phyloP scores from a whole-genome alignment of 2,797 vertebrate genomes.

The Acomys russatus region DNA sequence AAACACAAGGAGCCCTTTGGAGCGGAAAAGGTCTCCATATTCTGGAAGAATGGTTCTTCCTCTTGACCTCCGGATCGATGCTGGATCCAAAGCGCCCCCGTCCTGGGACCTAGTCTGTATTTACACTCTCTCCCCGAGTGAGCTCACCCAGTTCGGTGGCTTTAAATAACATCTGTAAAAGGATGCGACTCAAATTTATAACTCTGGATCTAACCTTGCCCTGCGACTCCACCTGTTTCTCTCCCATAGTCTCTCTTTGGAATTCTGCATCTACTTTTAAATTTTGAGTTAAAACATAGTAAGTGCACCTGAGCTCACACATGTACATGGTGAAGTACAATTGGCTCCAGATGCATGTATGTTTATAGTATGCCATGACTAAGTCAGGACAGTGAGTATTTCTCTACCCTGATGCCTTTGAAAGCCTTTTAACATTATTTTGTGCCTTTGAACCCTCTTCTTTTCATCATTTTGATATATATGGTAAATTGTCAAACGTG shows the following conservation, averaged over 20 bases:
- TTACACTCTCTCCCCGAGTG: slow-evolving; percentile 75
- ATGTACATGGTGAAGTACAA: background rate
- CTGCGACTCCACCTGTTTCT: slow-evolving; percentile 77
- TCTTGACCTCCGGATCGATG: slow-evolving; percentile 71
- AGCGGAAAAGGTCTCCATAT: slow-evolving; percentile 74
- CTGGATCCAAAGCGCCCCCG: slow-evolving; percentile 47
- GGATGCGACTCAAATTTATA: slow-evolving; percentile 79
- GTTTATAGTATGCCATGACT: background rate
- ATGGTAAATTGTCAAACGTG: background rate
- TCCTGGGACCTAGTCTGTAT: slow-evolving; percentile 77
- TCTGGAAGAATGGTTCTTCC: slow-evolving; percentile 33
- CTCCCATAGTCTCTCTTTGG: background rate
- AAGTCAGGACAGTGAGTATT: background rate
- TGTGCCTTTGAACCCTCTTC: background rate
- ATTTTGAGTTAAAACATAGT: background rate
- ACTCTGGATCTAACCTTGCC: slow-evolving; percentile 61
- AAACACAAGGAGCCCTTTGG: slow-evolving; percentile 69
- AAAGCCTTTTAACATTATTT: background rate
- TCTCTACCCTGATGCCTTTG: background rate
- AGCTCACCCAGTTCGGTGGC: slow-evolving; percentile 76
- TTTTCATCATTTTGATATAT: background rate
- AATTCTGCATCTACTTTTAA: background rate
- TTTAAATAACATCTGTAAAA: slow-evolving; percentile 81
- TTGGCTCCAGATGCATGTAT: background rate
- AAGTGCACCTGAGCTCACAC: background rate